Conservation (phyloP, 2,888 invertebrate species). For the Ornithoptera alexandrae region DNA sequence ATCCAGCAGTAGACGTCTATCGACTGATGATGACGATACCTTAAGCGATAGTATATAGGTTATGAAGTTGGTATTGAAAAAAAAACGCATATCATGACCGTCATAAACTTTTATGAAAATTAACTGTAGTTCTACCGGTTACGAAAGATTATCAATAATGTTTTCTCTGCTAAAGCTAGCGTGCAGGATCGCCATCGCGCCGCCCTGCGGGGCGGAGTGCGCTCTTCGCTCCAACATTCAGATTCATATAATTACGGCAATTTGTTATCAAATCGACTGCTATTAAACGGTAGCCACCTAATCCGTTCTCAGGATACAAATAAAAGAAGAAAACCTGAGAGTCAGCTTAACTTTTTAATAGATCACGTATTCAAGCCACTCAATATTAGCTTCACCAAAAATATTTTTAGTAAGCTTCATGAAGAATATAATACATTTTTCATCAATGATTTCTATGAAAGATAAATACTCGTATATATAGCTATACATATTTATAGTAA, state of each 20-base stretch:
- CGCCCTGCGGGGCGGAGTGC: too few species aligned
- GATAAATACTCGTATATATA: too few species aligned
- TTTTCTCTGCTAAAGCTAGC: slow-evolving; percentile 22
- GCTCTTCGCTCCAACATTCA: slow-evolving; percentile 25
- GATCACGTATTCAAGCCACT: neutral
- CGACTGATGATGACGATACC: too few species aligned
- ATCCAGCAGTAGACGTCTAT: too few species aligned
- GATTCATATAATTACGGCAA: slow-evolving; percentile 54
- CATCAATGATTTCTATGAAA: too few species aligned
- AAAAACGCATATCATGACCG: too few species aligned
- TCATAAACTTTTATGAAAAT: too few species aligned
- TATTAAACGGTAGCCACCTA: slow-evolving; percentile 60
- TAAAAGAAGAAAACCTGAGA: neutral
- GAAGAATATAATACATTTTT: neutral
- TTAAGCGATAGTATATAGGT: too few species aligned
- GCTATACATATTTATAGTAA: too few species aligned
- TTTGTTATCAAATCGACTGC: slow-evolving; percentile 54
- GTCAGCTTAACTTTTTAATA: neutral
- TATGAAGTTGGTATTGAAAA: too few species aligned
- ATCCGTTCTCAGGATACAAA: slow-evolving; percentile 32
- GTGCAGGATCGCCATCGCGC: slow-evolving; percentile 28
- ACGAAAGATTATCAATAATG: slow-evolving; percentile 18
- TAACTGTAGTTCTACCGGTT: slow-evolving; percentile 3
- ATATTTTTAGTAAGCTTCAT: neutral
- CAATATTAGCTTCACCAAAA: neutral